Conservation (phyloP, 2,113 vertebrate species). For the Anoura caudifer region DNA sequence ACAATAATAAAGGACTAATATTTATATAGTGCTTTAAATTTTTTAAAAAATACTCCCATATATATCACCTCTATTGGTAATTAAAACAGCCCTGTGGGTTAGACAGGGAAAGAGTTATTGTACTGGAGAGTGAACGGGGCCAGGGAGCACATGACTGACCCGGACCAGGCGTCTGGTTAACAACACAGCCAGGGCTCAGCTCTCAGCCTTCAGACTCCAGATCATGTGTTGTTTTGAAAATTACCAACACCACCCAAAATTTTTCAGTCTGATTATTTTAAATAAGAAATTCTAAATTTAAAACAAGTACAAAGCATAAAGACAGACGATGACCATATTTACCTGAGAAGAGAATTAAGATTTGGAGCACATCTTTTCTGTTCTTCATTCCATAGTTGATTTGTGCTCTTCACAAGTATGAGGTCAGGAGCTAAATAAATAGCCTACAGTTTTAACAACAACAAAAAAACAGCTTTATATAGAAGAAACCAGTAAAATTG, state of each 20-base stretch:
- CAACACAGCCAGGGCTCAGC: neutral
- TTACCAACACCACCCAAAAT: neutral
- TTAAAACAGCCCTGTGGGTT: neutral
- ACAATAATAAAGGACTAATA: slow-evolving; percentile 38
- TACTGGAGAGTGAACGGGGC: neutral
- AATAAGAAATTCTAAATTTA: slow-evolving; percentile 17
- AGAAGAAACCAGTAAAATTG: slow-evolving; percentile 24
- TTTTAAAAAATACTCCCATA: neutral
- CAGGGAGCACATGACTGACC: neutral
- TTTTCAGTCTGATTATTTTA: slow-evolving; percentile 28
- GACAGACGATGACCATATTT: neutral
- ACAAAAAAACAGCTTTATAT: neutral
- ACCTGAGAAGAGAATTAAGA: neutral
- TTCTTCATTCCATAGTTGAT: neutral
- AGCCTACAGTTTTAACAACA: neutral
- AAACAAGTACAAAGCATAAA: slow-evolving; percentile 24
- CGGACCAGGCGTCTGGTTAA: neutral
- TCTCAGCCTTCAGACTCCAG: neutral
- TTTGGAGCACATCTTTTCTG: neutral
- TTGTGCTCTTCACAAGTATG: neutral
- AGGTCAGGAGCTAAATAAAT: neutral
- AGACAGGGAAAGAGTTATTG: neutral
- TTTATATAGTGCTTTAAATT: slow-evolving; percentile 27
- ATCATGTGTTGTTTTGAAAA: neutral
- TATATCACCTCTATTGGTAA: neutral